Conservation (phyloP, 2,113 vertebrate species). For the Petrocephalus microphthalmus region DNA sequence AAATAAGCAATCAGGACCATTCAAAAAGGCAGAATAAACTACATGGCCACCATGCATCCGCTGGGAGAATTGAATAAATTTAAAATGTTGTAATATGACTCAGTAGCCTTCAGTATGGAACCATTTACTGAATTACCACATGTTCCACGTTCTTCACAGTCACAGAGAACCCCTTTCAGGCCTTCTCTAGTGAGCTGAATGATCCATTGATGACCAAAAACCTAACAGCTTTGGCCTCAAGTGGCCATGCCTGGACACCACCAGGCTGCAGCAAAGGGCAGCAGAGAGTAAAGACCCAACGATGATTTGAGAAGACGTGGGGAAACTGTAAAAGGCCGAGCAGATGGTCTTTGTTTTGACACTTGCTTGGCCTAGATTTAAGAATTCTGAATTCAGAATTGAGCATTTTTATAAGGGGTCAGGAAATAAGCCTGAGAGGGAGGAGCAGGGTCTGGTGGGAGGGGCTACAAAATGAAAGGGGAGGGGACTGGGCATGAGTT, state of each 20-base stretch:
- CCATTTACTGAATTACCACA: background rate
- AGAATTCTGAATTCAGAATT: background rate
- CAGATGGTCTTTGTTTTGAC: background rate
- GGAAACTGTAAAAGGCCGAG: background rate
- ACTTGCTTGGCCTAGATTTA: background rate
- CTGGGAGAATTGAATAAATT: background rate
- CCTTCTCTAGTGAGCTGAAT: background rate
- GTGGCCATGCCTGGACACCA: background rate
- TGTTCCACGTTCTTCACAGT: background rate
- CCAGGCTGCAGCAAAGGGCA: background rate
- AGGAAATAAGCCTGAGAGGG: background rate
- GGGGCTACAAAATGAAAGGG: background rate
- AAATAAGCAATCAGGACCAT: background rate
- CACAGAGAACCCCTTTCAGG: background rate
- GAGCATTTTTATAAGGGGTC: background rate
- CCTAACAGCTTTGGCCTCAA: background rate
- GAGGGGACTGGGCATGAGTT: background rate
- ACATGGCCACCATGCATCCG: background rate
- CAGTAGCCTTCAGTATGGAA: background rate
- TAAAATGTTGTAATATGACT: background rate
- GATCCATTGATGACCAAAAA: slow-evolving; percentile 1
- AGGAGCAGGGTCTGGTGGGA: background rate
- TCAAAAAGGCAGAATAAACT: background rate
- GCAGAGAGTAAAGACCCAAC: background rate
- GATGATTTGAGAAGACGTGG: background rate